Percentiles rank a stretch among this genome's conserved stretches.
Evolutionary conservation across 2,797 vertebrate species (phyloP).

Genomic region (Cirrhinus molitorella): DNA sequence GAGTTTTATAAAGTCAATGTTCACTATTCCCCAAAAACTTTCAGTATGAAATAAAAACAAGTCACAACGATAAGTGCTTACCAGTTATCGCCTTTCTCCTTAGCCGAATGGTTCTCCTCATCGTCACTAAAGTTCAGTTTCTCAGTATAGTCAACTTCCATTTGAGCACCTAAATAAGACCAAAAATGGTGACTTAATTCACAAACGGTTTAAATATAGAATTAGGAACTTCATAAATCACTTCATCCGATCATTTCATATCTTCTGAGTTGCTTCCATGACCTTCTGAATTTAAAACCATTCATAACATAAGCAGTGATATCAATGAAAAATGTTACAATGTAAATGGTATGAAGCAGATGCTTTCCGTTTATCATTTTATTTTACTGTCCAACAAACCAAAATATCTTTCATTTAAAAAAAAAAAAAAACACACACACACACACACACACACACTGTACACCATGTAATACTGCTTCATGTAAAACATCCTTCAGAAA

Average conservation of each 20-base stretch:
- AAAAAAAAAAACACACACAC: too few species aligned
- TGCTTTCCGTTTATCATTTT: neutral
- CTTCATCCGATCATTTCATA: neutral
- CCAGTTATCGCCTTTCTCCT: constrained; percentile 90
- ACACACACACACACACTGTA: too few species aligned
- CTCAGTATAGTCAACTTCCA: constrained; percentile 98
- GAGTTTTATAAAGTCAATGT: neutral
- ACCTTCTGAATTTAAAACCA: neutral
- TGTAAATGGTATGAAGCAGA: too few species aligned
- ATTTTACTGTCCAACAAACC: neutral
- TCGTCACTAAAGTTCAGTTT: constrained; percentile 99
- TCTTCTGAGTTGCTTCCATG: neutral
- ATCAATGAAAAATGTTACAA: neutral
- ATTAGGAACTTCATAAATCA: neutral
- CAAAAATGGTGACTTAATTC: neutral
- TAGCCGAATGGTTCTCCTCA: constrained; percentile 92
- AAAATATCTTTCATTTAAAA: neutral
- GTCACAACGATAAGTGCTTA: constrained; percentile 66
- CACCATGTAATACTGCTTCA: neutral
- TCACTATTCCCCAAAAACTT: neutral
- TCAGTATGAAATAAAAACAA: neutral
- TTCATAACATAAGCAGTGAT: neutral
- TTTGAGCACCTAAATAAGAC: constrained; percentile 88
- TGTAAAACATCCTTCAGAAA: too few species aligned
- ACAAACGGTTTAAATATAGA: neutral